Conservation (phyloP, 2,888 invertebrate genomes). For the Liopterus haemorrhoidalis region DNA sequence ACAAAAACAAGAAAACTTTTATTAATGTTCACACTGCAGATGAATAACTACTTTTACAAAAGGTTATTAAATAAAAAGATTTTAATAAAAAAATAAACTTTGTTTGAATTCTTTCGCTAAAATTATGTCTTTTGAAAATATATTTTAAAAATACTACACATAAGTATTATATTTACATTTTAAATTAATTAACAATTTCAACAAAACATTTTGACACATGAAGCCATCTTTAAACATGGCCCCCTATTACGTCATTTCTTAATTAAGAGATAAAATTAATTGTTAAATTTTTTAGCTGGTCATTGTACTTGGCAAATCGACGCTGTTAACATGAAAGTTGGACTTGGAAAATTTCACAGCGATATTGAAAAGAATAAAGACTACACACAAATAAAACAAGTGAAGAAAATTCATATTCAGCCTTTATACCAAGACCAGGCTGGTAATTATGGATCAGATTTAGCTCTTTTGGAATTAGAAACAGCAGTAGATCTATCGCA, state of each 20-base stretch:
- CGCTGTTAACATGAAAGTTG: conserved; percentile 38
- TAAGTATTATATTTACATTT: not conserved
- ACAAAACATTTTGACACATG: too few relatives aligned
- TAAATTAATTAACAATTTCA: not conserved
- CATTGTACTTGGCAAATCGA: conserved; percentile 45
- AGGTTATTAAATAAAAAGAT: too few relatives aligned
- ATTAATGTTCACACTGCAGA: too few relatives aligned
- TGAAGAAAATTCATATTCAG: conserved; percentile 46
- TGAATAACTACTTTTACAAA: too few relatives aligned
- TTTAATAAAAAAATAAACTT: too few relatives aligned
- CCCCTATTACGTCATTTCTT: too few relatives aligned
- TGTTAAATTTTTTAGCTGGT: conserved; percentile 38
- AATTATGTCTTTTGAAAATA: too few relatives aligned
- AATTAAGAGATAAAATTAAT: not conserved
- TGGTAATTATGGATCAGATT: conserved; percentile 53
- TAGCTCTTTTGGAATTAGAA: conserved; percentile 49
- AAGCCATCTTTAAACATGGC: too few relatives aligned
- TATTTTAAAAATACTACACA: too few relatives aligned
- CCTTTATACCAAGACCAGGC: conserved; percentile 47
- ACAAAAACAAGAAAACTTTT: too few relatives aligned
- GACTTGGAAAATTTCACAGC: conserved; percentile 41
- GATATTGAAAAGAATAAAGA: conserved; percentile 36
- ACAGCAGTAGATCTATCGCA: conserved; percentile 43
- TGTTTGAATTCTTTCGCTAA: too few relatives aligned
- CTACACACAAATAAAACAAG: conserved; percentile 40